phyloP scores from a whole-genome alignment of 2,888 invertebrate genomes.

The Sclerodermus sp. region DNA sequence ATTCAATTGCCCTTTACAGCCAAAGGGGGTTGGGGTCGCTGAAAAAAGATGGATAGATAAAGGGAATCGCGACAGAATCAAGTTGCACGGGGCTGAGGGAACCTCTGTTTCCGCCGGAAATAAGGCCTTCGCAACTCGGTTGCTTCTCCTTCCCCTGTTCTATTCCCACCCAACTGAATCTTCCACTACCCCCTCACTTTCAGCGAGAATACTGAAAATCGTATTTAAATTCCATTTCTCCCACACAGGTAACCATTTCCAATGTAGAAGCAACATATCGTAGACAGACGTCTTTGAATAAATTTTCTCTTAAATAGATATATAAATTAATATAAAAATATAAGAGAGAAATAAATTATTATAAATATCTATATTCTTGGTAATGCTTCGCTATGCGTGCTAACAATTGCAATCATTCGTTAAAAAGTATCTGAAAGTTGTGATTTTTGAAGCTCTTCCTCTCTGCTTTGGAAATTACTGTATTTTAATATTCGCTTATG shows the following conservation, averaged over 20 bases:
- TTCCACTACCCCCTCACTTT: slow-evolving; percentile 16
- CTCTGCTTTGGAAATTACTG: too few species aligned
- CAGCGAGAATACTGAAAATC: slow-evolving; percentile 41
- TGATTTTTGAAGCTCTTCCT: too few species aligned
- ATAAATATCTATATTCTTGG: not conserved
- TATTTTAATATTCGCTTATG: too few species aligned
- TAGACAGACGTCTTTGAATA: slow-evolving; percentile 2
- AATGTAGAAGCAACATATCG: not conserved
- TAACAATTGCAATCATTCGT: too few species aligned
- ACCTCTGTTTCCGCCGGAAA: slow-evolving; percentile 54
- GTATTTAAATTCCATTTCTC: slow-evolving; percentile 53
- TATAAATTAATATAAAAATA: not conserved
- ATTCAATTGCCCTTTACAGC: slow-evolving; percentile 45
- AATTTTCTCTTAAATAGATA: not conserved
- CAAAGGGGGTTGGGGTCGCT: slow-evolving; percentile 14
- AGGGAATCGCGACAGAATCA: not conserved
- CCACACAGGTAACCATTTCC: slow-evolving; percentile 40
- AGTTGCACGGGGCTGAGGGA: slow-evolving; percentile 27
- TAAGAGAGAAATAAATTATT: not conserved
- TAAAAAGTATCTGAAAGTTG: too few species aligned
- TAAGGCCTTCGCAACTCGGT: slow-evolving; percentile 47
- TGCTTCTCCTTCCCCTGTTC: slow-evolving; percentile 17
- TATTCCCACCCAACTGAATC: slow-evolving; percentile 18
- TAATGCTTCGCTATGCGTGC: too few species aligned
- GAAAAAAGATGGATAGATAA: slow-evolving; percentile 2